Evolutionary conservation across 2,888 invertebrate species (phyloP), one percentile per base, ranked within the genome.

Genomic region (Caenorhabditis angaria): DNA sequence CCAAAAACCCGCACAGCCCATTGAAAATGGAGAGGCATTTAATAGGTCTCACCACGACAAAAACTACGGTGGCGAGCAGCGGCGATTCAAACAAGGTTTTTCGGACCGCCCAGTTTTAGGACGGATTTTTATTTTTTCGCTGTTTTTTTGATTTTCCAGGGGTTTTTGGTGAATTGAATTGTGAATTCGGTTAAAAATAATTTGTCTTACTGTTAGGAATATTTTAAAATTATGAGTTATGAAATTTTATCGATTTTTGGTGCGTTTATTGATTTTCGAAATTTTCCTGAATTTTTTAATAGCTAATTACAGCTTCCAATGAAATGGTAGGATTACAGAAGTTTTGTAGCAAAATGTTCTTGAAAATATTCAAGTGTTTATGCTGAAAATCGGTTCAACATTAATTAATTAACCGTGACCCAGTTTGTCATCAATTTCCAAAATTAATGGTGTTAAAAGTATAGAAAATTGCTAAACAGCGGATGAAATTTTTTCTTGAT

Each of bases 41-140:
- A 24, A 24, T 28, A 48, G 51, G 72, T 72, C 72, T 72, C 65
- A 61, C 57, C 51, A 55, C 72, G 72, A 35, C 22, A 27, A 12
- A 48, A 58, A 35, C 22, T 72, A 72, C 72, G 64, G 68, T 72
- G 8, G 10, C 18, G 12, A 5, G 55, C 29, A 51, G 68, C 72
- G 72, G 68, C 65, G 50, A 68, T 72, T 72, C 72, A 72, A 72
- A 72, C 68, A 1, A 14, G 1, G 12, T 47, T 58, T 67, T 70
- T 54, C 25, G 28, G 65, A 51, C 72, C 72, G 72, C 72, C 72
- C 56, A 72, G 72, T 56, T 56, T 56, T 32, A 32, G 55, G 32
- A 24, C 24, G 18, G 18, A 27, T 27, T n/a, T 27, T 27, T 54
- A 18, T 54, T 25, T 54, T 27, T 54, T 54, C 27, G 22, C 12